Evolutionary conservation across 2,888 invertebrate species (phyloP).

Genomic region (Pristionchus japonicus): DNA sequence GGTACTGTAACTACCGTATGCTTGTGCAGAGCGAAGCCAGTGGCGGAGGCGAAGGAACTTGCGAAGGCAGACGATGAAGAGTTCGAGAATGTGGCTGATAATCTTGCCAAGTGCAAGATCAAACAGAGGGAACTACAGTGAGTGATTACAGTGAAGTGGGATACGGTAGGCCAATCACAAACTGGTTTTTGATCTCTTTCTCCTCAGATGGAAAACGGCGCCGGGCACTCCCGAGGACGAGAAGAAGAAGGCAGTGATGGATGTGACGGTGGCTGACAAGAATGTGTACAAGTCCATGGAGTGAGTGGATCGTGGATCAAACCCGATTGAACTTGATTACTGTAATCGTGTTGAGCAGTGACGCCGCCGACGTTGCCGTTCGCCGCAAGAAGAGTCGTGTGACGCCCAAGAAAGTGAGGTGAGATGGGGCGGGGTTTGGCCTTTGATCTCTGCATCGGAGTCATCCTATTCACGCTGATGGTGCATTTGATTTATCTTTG

Average conservation of each 20-base stretch:
- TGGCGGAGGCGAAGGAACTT: slow-evolving; percentile 6
- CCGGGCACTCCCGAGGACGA: neutral
- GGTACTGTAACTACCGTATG: too few species aligned
- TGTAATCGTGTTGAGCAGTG: neutral
- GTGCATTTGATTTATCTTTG: slow-evolving; percentile 19
- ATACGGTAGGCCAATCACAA: too few species aligned
- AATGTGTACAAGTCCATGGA: slow-evolving; percentile 9
- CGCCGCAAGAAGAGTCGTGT: neutral
- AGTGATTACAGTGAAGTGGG: neutral
- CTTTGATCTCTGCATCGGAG: too few species aligned
- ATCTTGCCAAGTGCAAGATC: neutral
- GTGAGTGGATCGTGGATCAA: neutral
- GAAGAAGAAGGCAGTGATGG: neutral
- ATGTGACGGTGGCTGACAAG: neutral
- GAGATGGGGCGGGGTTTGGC: too few species aligned
- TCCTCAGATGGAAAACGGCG: neutral
- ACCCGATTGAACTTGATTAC: neutral
- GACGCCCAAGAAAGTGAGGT: neutral
- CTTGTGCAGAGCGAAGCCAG: neutral
- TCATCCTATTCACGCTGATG: too few species aligned
- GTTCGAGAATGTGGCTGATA: slow-evolving; percentile 11
- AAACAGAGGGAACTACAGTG: slow-evolving; percentile 21
- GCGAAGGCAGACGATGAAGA: slow-evolving; percentile 18
- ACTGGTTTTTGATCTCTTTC: neutral
- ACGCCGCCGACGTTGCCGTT: neutral